Base-by-base conservation (phyloP, 2,113 vertebrate species). In the Clarias batrachus region DNA sequence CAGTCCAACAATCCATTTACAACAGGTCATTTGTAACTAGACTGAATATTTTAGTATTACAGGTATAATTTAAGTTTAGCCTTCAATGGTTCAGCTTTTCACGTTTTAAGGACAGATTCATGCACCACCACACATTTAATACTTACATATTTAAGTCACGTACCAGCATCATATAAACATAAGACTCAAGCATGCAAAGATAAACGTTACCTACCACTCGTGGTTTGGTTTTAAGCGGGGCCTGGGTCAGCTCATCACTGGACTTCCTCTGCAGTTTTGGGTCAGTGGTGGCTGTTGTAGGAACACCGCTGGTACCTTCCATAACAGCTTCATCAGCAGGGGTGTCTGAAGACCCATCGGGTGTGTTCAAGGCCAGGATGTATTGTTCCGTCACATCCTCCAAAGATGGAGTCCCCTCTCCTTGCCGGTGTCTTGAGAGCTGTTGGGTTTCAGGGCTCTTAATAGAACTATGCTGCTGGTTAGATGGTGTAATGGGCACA, bases 311-410 rank as follows among this genome's bases (percentile, higher is more conserved):
- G 37, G 94, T 86, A 73, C 92, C 91, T 68, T 96, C 97, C 86
- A 93, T 87, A 0, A 93, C 62, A 0, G 82, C 14, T 65, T 37
- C 89, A 37, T 59, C 77, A 52, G 92, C 85, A 16, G 90, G 30
- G 2, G 80, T 83, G 17, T 92, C 92, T 5, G 83, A 14, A 3
- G 91, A 88, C 16, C 83, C 89, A 59, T 97, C 97, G 27, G 95
- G 88, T 0, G 94, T 82, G 84, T 89, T 95, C 84, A 95, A 93
- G 37, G 95, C 91, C 90, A 97, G 89, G 92, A 96, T 96, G 90
- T 97, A 97, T 74, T 94, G 95, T 90, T 97, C 96, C 62, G 97
- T 96, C 88, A 96, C 97, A 71, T 97, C 96, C 91, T 98, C 96
- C 70, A 98, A 90, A 0, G 96, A 96, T 0, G 97, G 97, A 3